A percentile compares a stretch with the other conserved stretches of the same genome.
Evolutionary conservation across 2,113 vertebrate genomes (phyloP).

Genomic region (Paradoxurus hermaphroditus): DNA sequence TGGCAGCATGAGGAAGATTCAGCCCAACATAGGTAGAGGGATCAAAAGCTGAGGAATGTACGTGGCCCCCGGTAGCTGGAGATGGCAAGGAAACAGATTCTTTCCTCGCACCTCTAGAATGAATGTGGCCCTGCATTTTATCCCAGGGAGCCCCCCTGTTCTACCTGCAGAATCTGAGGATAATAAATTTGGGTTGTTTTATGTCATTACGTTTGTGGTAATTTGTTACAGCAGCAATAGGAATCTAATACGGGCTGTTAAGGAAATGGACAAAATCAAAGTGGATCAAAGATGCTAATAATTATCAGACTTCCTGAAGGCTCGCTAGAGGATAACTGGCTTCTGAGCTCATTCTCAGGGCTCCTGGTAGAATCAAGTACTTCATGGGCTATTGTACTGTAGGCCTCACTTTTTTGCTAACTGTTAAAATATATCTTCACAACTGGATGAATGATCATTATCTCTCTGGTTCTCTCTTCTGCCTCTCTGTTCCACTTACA

Average conservation of each 20-base stretch:
- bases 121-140: not conserved
- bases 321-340: not conserved
- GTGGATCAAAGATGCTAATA: not conserved
- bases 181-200: not conserved
- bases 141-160: not conserved
- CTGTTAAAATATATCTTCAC: not conserved
- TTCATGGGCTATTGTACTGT: not conserved
- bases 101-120: not conserved
- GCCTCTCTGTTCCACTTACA: not conserved
- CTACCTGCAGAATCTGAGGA: not conserved
- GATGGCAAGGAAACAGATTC: not conserved
- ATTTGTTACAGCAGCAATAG: not conserved
- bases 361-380: not conserved
- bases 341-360: too few species aligned
- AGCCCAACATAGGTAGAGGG: not conserved
- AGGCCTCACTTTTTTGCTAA: not conserved
- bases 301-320: not conserved
- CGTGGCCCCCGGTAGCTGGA: not conserved
- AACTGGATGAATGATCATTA: not conserved
- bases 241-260: not conserved
- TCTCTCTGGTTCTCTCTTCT: not conserved
- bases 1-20: not conserved
- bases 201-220: not conserved
- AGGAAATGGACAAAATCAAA: not conserved
- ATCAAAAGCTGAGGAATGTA: not conserved